Conservation (phyloP, 2,113 vertebrate species). For the Hippocampus comes region DNA sequence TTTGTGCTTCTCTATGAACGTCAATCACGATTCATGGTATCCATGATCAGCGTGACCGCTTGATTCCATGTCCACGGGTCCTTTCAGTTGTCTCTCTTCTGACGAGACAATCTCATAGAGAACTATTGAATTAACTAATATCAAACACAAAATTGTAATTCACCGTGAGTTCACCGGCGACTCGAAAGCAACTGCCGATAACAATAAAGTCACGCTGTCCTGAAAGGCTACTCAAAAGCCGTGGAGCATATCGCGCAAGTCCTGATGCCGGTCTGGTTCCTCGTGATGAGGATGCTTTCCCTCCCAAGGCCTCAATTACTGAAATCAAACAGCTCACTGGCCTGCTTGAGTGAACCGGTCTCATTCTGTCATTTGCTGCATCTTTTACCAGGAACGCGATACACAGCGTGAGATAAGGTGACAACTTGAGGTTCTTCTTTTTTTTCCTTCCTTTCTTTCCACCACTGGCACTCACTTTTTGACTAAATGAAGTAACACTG, state of each 20-base stretch:
- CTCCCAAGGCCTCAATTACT: constrained; percentile 26
- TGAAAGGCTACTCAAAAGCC: not conserved
- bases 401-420: constrained; percentile 46
- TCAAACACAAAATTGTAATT: not conserved
- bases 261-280: not conserved
- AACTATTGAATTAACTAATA: not conserved
- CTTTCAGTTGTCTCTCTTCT: too few relatives aligned
- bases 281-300: constrained; percentile 3
- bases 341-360: constrained; percentile 41
- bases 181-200: not conserved
- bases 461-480: not conserved
- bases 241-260: not conserved
- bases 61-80: too few relatives aligned
- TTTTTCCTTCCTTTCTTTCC: not conserved
- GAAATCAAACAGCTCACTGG: constrained; percentile 49
- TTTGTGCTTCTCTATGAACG: too few relatives aligned
- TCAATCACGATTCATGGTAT: too few relatives aligned
- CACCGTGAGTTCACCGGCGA: not conserved
- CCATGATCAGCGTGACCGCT: too few relatives aligned
- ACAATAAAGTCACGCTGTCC: too few relatives aligned
- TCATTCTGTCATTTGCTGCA: constrained; percentile 59
- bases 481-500: too few relatives aligned
- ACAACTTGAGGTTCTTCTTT: constrained; percentile 29
- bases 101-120: too few relatives aligned
- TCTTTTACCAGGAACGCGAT: constrained; percentile 51